Evolutionary conservation across 1,140 invertebrate genomes (phyloP), one percentile per base, ranked within the genome.

Genomic region (Drosophila sp.): DNA sequence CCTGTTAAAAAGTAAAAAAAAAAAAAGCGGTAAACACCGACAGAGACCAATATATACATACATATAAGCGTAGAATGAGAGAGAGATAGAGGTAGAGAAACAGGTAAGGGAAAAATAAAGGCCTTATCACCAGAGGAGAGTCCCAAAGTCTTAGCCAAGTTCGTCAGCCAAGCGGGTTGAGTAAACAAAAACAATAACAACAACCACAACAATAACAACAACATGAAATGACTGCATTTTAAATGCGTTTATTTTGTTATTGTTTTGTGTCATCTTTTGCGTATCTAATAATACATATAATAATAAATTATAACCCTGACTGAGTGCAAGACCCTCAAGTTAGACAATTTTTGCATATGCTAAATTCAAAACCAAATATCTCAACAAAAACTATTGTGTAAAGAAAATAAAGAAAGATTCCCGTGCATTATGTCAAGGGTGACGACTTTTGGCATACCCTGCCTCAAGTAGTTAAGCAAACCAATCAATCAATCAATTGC

Each of bases 251-350:
- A 17, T 58, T 58, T 58, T 23, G 17, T 58, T 38, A 10, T 58
- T 56, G 32, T 58, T 58, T 58, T 35, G 44, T 27, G 8, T 4
- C 23, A 27, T 50, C 44, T 58, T 58, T 58, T 32, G 32, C 56
- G 56, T 58, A 58, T 58, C 56, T 58, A 58, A 58, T 58, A 58
- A 58, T 58, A 58, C 23, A 3, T 50, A 8, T 7, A 27, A 50
- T 50, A 50, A 50, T 50, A 50, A 17, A 50, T 50, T 50, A 35
- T 35, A 58, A 25, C 32, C 17, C 56, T 38, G 56, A 58, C 56
- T 58, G 56, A 58, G 56, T 58, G 17, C 56, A 58, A 58, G 56
- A 58, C 32, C 56, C 56, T 35, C 56, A 25, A 50, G 32, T 5
- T 25, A 35, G 56, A 27, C 7, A 50, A 8, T 8, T 3, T 58